Evolutionary conservation across 2,113 vertebrate genomes (phyloP), one percentile per base, ranked within the genome.

Genomic region (Actenoides hombroni): DNA sequence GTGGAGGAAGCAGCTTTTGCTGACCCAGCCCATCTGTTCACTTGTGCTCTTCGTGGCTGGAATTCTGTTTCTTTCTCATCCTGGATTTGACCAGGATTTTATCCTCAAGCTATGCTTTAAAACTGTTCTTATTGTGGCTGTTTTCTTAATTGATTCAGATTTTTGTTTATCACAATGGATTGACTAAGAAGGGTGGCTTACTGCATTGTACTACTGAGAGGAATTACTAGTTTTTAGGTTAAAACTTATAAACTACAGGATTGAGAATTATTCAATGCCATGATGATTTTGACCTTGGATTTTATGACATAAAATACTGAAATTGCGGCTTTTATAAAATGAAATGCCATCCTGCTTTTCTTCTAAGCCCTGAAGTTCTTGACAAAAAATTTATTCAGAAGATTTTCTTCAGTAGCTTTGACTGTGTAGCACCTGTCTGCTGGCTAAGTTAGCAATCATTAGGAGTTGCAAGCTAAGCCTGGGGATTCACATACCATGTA

Each of bases 311-410:
- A 77, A 93, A 88, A 86, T n/a, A 14, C 5, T 35, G 31, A 85
- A 87, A 93, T 87, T 57, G 53, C 57, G 88, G 37, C 28, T 95
- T 97, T 85, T 93, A n/a, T 40, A 37, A 37, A 37, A 65, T 74
- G 39, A 94, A 94, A 93, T 70, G 2, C 70, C 17, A 77, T 88
- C 3, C 35, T 51, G 12, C 49, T 95, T 86, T 96, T 69, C n/a
- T 91, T 75, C 44, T 65, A 70, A 94, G 25, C 18, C 46, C 31
- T 57, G 39, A 90, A 80, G 23, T 65, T 82, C 84, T 78, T 88
- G 61, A 80, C 39, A 90, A 48, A 78, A 95, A 92, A 92, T 74
- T 2, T 65, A 93, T 93, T 94, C 92, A 51, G 42, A 71, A 51
- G 49, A 3, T 23, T 83, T 74, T 91, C 73, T 81, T 64, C 46